phyloP scores from a whole-genome alignment of 1,140 invertebrate genomes.

The Tenebrio molitor region DNA sequence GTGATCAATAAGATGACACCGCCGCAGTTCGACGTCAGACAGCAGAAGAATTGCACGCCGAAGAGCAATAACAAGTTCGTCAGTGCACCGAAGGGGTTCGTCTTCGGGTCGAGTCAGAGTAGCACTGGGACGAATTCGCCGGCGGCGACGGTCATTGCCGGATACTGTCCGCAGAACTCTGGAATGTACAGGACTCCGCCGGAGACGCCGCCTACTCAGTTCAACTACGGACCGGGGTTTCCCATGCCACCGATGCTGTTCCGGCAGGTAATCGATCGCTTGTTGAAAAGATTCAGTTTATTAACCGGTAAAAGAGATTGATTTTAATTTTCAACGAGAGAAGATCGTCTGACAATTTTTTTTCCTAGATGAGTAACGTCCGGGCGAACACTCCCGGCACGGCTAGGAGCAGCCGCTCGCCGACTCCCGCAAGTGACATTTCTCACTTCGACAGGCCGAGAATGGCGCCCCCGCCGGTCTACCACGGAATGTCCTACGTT shows the following conservation, averaged over 20 bases:
- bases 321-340: background rate
- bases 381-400: conserved; percentile 61
- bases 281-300: background rate
- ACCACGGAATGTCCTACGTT: conserved; percentile 64
- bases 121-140: conserved; percentile 64
- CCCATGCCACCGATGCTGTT: conserved; percentile 57
- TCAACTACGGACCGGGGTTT: conserved; percentile 52
- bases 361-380: conserved; percentile 63
- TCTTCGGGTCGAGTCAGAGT: conserved; percentile 61
- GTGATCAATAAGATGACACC: conserved; percentile 23
- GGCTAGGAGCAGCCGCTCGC: conserved; percentile 62
- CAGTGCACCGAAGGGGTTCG: conserved; percentile 47
- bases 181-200: conserved; percentile 57
- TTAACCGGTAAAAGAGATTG: too few relatives aligned
- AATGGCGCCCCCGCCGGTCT: conserved; percentile 58
- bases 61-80: conserved; percentile 48
- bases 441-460: conserved; percentile 60
- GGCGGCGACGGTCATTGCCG: conserved; percentile 61
- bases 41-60: conserved; percentile 47
- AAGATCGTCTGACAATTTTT: background rate
- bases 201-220: conserved; percentile 61
- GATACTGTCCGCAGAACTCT: conserved; percentile 55
- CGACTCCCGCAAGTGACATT: conserved; percentile 62
- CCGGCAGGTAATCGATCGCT: conserved; percentile 58
- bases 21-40: conserved; percentile 43